These are phyloP conservation scores for Drosophila ezoana DNA, from an alignment of 2,888 invertebrate genomes.

Conservation along the genomic window DNA sequence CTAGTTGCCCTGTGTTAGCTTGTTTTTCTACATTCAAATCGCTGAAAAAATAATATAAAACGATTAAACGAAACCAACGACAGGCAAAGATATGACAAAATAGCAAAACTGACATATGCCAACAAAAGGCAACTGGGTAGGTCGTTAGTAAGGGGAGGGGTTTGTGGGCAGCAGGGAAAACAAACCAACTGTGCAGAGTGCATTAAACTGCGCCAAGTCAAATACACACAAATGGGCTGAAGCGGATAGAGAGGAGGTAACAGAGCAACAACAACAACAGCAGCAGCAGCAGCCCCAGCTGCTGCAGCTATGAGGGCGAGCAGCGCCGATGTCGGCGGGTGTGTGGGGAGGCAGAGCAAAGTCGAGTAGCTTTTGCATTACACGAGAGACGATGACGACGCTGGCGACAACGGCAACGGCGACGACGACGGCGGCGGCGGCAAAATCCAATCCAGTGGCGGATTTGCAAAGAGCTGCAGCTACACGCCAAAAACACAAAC, in stretches of 20 bases:
- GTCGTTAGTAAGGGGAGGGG: not conserved
- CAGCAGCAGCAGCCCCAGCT: conserved; percentile 8
- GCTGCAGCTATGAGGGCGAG: conserved; percentile 8
- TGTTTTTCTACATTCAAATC: conserved; percentile 5
- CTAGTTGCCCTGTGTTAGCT: not conserved
- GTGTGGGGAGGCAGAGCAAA: conserved; percentile 22
- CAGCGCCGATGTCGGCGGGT: not conserved
- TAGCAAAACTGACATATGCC: conserved; percentile 54
- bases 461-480: conserved; percentile 62
- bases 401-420: conserved; percentile 18
- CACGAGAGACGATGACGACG: conserved; percentile 37
- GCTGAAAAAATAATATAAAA: conserved; percentile 12
- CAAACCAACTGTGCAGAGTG: conserved; percentile 58
- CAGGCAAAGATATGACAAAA: conserved; percentile 31
- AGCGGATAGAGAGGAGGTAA: conserved; percentile 3
- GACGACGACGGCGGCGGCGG: conserved; percentile 30
- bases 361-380: conserved; percentile 55
- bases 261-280: conserved; percentile 4
- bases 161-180: conserved; percentile 4
- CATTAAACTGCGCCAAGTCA: conserved; percentile 70
- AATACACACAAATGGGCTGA: conserved; percentile 30
- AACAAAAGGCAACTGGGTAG: conserved; percentile 54
- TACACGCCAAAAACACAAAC: conserved; percentile 49
- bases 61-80: conserved; percentile 30
- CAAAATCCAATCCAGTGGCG: conserved; percentile 65